phyloP scores from a whole-genome alignment of 1,140 invertebrate genomes.

The Phocides pigmalion region DNA sequence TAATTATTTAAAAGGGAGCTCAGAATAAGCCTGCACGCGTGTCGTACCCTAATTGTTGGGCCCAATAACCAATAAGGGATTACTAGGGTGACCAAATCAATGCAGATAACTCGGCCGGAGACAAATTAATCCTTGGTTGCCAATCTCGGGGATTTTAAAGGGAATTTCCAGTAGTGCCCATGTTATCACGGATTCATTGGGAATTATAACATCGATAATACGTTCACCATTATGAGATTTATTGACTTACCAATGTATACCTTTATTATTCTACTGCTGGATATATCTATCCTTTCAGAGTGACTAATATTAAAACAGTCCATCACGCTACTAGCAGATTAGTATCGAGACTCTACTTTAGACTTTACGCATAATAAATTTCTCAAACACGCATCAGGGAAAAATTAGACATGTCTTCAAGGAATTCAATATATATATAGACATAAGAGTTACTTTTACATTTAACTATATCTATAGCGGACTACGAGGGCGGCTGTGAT shows the following conservation, averaged over 20 bases:
- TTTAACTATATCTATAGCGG: no score
- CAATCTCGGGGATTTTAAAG: conserved; percentile 31
- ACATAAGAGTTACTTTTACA: no score
- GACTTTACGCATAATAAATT: no score
- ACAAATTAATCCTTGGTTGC: conserved; percentile 30
- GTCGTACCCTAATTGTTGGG: conserved; percentile 75
- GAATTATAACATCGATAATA: conserved; percentile 6
- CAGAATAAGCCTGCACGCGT: conserved; percentile 65
- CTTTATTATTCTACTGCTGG: no score
- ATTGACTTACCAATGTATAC: background rate
- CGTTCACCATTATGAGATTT: background rate
- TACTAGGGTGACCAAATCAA: conserved; percentile 45
- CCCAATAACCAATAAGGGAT: conserved; percentile 71
- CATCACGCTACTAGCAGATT: no score
- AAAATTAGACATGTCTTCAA: no score
- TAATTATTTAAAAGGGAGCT: conserved; percentile 81
- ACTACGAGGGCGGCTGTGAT: no score
- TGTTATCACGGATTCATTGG: conserved; percentile 25
- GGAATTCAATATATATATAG: no score
- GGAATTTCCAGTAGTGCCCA: conserved; percentile 6
- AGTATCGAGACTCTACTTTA: no score
- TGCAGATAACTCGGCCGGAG: conserved; percentile 19
- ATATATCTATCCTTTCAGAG: no score
- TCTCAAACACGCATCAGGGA: no score
- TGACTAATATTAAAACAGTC: no score